phyloP scores from a whole-genome alignment of 2,113 vertebrate genomes.

The Pseudonaja textilis region DNA sequence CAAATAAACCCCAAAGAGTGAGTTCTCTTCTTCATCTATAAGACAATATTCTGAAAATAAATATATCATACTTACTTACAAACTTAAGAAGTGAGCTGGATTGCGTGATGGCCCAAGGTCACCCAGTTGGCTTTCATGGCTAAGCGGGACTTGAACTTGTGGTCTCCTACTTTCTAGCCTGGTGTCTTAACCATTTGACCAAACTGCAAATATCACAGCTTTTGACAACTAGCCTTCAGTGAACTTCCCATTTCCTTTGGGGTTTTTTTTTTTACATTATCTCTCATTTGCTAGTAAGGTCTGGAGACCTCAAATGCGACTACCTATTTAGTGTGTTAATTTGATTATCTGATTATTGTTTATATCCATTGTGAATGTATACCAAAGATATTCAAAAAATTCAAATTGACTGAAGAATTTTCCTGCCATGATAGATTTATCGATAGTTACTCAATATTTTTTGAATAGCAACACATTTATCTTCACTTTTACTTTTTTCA shows the following conservation, averaged over 20 bases:
- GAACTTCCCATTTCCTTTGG: background rate
- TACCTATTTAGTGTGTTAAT: background rate
- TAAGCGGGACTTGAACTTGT: background rate
- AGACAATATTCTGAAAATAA: background rate
- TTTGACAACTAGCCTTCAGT: background rate
- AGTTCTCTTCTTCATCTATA: background rate
- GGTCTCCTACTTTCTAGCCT: background rate
- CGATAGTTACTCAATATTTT: background rate
- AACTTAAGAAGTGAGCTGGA: background rate
- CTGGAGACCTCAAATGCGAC: background rate
- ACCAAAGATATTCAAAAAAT: background rate
- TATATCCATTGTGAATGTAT: background rate
- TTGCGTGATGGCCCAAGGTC: background rate
- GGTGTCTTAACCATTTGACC: background rate
- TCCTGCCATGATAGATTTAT: background rate
- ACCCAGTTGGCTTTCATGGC: background rate
- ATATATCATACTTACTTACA: background rate
- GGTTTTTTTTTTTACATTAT: background rate
- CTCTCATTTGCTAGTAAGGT: background rate
- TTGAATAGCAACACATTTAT: background rate
- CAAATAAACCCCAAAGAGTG: background rate
- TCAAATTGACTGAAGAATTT: background rate
- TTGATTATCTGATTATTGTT: background rate
- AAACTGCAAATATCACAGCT: background rate
- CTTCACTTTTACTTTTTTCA: background rate